Percentiles rank a stretch among this genome's conserved stretches.
These are phyloP conservation scores for Macrophya annulata DNA, from an alignment of 2,888 invertebrate genomes.

Conservation along the genomic window DNA sequence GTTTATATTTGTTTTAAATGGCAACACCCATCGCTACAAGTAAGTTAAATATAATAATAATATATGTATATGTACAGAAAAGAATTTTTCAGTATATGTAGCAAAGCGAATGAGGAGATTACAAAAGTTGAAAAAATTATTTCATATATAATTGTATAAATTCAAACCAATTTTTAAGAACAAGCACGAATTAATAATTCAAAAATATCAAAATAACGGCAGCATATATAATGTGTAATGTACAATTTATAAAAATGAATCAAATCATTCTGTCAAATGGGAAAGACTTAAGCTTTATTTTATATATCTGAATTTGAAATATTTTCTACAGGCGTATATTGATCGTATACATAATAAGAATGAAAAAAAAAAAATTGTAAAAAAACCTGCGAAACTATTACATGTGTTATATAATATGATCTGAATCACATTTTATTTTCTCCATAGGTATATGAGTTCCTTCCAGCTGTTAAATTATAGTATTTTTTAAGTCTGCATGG, in stretches of 20 bases:
- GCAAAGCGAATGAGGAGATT: slow-evolving; percentile 70
- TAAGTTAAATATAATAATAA: slow-evolving; percentile 16
- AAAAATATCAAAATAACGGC: slow-evolving; percentile 63
- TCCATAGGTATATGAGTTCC: background rate
- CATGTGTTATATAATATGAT: background rate
- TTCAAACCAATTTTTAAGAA: slow-evolving; percentile 69
- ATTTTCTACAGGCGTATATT: background rate
- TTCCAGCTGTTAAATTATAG: background rate
- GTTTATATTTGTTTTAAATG: slow-evolving; percentile 60
- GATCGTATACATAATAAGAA: too few relatives aligned
- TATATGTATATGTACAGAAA: slow-evolving; percentile 62
- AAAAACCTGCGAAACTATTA: background rate
- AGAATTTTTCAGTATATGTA: slow-evolving; percentile 58
- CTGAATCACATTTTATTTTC: background rate
- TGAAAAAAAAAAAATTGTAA: background rate
- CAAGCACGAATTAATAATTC: slow-evolving; percentile 72
- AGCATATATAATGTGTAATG: slow-evolving; percentile 64
- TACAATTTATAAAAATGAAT: slow-evolving; percentile 63
- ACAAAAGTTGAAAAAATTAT: slow-evolving; percentile 65
- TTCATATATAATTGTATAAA: slow-evolving; percentile 60
- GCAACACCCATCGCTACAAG: slow-evolving; percentile 65
- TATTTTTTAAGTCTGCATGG: background rate
- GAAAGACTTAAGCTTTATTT: slow-evolving; percentile 1
- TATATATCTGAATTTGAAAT: background rate
- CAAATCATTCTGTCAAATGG: slow-evolving; percentile 71